A percentile compares a stretch with the other conserved stretches of the same genome.
These are phyloP conservation scores for Rhinoderma darwinii DNA, from an alignment of 2,113 vertebrate species.

Conservation along the genomic window DNA sequence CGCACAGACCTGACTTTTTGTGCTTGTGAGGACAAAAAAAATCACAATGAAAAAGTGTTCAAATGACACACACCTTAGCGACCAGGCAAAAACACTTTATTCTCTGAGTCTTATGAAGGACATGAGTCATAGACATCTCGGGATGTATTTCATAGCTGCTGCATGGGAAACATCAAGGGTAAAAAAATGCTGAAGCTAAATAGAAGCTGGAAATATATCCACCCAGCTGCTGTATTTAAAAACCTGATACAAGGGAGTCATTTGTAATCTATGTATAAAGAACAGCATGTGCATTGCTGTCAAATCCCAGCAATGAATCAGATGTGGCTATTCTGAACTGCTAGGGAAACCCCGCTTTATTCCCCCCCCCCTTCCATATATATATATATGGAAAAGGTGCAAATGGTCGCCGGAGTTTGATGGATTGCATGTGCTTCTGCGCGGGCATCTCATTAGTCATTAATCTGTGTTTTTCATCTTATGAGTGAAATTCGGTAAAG, in stretches of 20 bases:
- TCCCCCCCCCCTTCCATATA: not conserved
- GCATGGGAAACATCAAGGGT: slow-evolving; percentile 55
- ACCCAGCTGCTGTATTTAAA: slow-evolving; percentile 46
- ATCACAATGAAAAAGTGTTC: slow-evolving; percentile 60
- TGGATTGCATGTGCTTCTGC: slow-evolving; percentile 6
- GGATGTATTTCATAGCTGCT: not conserved
- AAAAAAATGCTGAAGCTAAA: not conserved
- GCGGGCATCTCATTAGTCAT: not conserved
- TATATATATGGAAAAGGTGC: slow-evolving; percentile 20
- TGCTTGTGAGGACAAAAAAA: not conserved
- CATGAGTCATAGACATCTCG: slow-evolving; percentile 61
- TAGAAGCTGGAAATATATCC: not conserved
- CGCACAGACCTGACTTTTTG: not conserved
- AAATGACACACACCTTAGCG: slow-evolving; percentile 60
- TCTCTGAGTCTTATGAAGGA: slow-evolving; percentile 52
- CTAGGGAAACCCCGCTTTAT: slow-evolving; percentile 21
- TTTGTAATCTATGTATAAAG: slow-evolving; percentile 50
- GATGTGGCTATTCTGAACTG: slow-evolving; percentile 38
- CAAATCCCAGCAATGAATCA: slow-evolving; percentile 33
- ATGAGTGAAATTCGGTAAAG: not conserved
- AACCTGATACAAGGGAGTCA: slow-evolving; percentile 4
- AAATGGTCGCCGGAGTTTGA: not conserved
- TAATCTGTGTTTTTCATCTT: not conserved
- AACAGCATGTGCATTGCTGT: rapidly evolving
- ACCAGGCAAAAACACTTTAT: slow-evolving; percentile 60